phyloP scores from a whole-genome alignment of 2,888 invertebrate genomes.

The Sinotaia quadrata region DNA sequence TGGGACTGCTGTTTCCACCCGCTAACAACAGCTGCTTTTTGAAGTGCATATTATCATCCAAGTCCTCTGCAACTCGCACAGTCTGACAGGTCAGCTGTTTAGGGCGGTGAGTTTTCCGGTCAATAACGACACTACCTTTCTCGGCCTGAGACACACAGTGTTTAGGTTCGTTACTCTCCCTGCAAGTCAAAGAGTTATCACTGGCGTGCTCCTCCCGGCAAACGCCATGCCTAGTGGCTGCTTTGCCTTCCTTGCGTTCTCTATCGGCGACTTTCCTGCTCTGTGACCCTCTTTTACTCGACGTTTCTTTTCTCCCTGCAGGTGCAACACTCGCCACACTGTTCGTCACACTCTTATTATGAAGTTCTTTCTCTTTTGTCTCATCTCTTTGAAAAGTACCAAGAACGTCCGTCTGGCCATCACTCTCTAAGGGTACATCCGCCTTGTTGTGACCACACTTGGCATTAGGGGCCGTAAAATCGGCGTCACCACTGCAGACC shows the following conservation, averaged over 20 bases:
- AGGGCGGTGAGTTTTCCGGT: neutral
- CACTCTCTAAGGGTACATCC: neutral
- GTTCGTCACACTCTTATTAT: neutral
- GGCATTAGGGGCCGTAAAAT: neutral
- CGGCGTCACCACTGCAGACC: neutral
- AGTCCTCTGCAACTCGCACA: no score
- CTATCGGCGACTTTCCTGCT: neutral
- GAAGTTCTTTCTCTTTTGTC: neutral
- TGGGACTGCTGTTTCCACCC: constrained; percentile 44
- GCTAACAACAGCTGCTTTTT: constrained; percentile 65
- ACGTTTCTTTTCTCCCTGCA: neutral
- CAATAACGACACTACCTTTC: neutral
- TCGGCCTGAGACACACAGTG: neutral
- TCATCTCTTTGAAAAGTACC: neutral
- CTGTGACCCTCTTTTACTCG: neutral
- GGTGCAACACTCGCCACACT: neutral
- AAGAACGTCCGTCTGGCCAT: neutral
- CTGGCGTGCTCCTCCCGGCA: no score
- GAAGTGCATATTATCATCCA: constrained; percentile 68
- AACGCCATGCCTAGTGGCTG: neutral
- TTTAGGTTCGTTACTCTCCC: neutral
- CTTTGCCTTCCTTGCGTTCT: neutral
- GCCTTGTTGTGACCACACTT: neutral
- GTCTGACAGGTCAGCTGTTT: neutral
- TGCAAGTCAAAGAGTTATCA: no score